Percentiles rank a stretch among this genome's conserved stretches.
Evolutionary conservation across 2,888 invertebrate species (phyloP).

Genomic region (Phalangium opilio): DNA sequence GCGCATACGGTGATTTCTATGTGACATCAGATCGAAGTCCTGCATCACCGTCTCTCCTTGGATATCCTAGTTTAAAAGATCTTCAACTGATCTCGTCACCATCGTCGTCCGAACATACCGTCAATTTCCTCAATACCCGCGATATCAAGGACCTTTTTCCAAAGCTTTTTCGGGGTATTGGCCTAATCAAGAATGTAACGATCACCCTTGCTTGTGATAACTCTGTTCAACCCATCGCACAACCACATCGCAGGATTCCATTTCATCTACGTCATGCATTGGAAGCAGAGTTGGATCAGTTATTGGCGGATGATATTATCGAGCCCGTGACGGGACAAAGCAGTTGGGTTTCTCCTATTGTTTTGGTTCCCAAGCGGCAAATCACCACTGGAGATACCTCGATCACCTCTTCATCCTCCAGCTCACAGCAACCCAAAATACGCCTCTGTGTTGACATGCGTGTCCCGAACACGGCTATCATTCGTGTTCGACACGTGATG

Average conservation of each 20-base stretch:
- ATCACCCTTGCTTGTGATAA: conserved; percentile 9
- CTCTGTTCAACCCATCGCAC: conserved; percentile 9
- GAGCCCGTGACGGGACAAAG: neutral
- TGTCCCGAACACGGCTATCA: neutral
- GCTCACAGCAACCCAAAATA: too few relatives aligned
- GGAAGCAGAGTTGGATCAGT: neutral
- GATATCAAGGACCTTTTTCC: neutral
- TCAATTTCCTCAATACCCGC: too few relatives aligned
- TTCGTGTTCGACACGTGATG: neutral
- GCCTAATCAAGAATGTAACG: conserved; percentile 5
- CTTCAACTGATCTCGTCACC: too few relatives aligned
- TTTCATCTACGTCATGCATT: conserved; percentile 18
- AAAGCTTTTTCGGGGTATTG: neutral
- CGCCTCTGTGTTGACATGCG: neutral
- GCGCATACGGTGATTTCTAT: too few relatives aligned
- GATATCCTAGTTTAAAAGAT: too few relatives aligned
- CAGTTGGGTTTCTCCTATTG: neutral
- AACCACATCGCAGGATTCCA: conserved; percentile 17
- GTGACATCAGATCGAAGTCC: too few relatives aligned
- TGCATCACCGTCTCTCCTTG: too few relatives aligned
- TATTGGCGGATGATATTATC: neutral
- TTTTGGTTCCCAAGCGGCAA: neutral
- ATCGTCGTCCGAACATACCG: too few relatives aligned
- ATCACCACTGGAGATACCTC: too few relatives aligned
- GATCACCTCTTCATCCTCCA: too few relatives aligned